Percentiles rank a stretch among this genome's conserved stretches.
phyloP scores from a whole-genome alignment of 2,888 invertebrate species.

The Chloroclysta siterata region DNA sequence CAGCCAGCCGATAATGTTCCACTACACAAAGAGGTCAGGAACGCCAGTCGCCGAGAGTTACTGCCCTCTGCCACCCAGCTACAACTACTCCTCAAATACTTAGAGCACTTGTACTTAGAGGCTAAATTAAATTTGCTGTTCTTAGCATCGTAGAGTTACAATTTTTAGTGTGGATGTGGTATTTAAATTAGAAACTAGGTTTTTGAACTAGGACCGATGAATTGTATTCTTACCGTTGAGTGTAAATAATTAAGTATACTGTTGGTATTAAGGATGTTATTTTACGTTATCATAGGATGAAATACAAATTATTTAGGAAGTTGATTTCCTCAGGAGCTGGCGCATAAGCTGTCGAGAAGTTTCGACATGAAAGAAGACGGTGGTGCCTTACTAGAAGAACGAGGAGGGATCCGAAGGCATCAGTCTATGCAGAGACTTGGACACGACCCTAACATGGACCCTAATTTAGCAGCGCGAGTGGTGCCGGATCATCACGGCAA shows the following conservation, averaged over 20 bases:
- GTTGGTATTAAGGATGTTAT: conserved; percentile 17
- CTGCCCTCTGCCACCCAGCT: conserved; percentile 81
- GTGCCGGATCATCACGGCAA: conserved; percentile 95
- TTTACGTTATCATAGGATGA: conserved; percentile 8
- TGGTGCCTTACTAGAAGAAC: conserved; percentile 88
- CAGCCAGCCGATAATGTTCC: conserved; percentile 37
- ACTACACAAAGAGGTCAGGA: conserved; percentile 44
- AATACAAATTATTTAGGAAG: conserved; percentile 27
- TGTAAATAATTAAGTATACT: conserved; percentile 40
- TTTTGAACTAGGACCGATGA: conserved; percentile 49
- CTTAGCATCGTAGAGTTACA: conserved; percentile 76
- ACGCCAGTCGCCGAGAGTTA: conserved; percentile 57
- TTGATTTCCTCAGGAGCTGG: conserved; percentile 88
- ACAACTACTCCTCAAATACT: conserved; percentile 70
- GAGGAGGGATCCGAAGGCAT: conserved; percentile 88
- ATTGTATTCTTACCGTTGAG: conserved; percentile 40
- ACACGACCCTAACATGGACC: conserved; percentile 83
- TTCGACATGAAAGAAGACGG: conserved; percentile 95
- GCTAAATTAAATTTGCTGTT: conserved; percentile 78
- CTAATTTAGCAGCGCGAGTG: conserved; percentile 86
- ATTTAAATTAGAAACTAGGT: conserved; percentile 64
- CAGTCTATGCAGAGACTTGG: conserved; percentile 91
- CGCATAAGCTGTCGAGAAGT: conserved; percentile 93
- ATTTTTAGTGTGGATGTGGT: conserved; percentile 79
- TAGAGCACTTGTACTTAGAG: conserved; percentile 81